A percentile compares a stretch with the other conserved stretches of the same genome.
phyloP scores from a whole-genome alignment of 2,113 vertebrate species.

The Apistogramma diplotaenia region DNA sequence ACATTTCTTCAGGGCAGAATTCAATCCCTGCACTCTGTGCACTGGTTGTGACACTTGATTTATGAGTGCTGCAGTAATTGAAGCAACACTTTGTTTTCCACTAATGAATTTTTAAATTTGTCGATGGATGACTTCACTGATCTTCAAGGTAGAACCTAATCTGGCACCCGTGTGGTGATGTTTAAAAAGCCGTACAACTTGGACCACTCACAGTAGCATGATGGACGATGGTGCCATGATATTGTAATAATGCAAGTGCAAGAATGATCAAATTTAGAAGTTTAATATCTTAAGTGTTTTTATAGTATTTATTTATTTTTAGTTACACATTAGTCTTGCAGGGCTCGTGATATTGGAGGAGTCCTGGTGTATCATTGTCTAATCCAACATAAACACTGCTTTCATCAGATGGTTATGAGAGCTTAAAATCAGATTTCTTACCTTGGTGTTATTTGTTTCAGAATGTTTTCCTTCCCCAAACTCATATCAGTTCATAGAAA shows the following conservation, averaged over 20 bases:
- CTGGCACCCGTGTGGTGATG: not conserved
- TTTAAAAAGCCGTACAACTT: rapidly evolving
- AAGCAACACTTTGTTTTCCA: not conserved
- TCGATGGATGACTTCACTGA: not conserved
- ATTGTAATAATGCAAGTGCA: not conserved
- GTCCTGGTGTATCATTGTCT: not conserved
- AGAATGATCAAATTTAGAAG: not conserved
- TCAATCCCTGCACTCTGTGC: rapidly evolving
- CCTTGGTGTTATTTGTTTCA: too few species aligned
- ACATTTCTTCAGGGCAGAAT: not conserved
- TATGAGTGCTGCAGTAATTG: not conserved
- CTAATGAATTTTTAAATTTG: not conserved
- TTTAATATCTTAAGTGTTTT: not conserved
- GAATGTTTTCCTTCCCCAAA: too few species aligned
- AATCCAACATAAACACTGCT: not conserved
- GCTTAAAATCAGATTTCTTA: not conserved
- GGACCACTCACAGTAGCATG: too few species aligned
- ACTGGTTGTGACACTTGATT: not conserved
- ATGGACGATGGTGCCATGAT: rapidly evolving
- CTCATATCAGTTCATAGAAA: not conserved
- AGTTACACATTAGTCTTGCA: not conserved
- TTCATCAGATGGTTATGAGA: not conserved
- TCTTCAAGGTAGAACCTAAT: not conserved
- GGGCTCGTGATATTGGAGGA: rapidly evolving
- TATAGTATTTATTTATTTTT: not conserved